Percentiles rank a stretch among this genome's conserved stretches.
Conservation (phyloP, 2,888 invertebrate species). For the Glaucopsyche alexis region DNA sequence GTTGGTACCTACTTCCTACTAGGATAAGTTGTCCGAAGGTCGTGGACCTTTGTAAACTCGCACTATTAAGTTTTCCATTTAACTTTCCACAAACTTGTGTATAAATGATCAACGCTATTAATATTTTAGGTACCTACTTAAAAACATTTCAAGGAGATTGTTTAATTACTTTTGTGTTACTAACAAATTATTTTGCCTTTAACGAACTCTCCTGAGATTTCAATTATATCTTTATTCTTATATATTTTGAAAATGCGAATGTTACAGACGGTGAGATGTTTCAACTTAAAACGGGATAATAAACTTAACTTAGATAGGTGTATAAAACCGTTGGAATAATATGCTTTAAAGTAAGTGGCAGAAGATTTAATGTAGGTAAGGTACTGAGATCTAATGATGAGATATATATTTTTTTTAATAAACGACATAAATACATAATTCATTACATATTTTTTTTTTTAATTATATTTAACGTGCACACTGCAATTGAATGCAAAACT, state of each 20-base stretch:
- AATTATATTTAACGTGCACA: too few species aligned
- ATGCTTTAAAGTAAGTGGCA: too few species aligned
- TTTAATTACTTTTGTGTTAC: background rate
- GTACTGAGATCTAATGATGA: too few species aligned
- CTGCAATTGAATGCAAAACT: too few species aligned
- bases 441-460: too few species aligned
- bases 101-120: background rate
- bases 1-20: background rate
- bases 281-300: background rate
- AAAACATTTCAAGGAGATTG: background rate
- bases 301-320: background rate
- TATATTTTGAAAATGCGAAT: background rate
- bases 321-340: background rate
- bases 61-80: conserved; percentile 6
- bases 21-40: background rate
- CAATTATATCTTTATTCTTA: background rate
- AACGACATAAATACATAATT: too few species aligned
- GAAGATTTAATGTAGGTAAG: too few species aligned
- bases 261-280: background rate
- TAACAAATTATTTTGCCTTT: background rate
- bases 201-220: background rate
- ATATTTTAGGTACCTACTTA: too few species aligned
- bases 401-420: too few species aligned
- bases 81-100: background rate
- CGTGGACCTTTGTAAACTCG: background rate